Conservation (phyloP, 2,113 vertebrate genomes). For the Apus apus region DNA sequence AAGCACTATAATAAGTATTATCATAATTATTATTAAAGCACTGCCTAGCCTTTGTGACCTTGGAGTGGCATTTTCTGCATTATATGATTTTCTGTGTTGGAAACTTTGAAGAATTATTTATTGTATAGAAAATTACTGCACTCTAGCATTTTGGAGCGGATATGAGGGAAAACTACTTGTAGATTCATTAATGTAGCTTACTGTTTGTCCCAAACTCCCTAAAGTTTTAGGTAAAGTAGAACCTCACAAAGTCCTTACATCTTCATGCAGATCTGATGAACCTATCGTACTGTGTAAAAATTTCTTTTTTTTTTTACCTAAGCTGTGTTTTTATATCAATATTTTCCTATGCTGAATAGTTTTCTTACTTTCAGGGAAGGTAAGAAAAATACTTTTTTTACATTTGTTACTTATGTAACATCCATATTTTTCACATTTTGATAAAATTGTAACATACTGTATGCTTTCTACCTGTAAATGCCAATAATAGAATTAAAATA, state of each 20-base stretch:
- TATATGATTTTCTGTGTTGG: conserved; percentile 56
- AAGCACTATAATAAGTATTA: conserved; percentile 68
- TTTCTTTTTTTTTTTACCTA: conserved; percentile 84
- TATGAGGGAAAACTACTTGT: conserved; percentile 67
- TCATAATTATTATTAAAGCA: conserved; percentile 71
- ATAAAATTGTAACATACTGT: conserved; percentile 99
- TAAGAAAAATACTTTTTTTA: conserved; percentile 97
- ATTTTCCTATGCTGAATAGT: conserved; percentile 96
- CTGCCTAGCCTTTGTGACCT: conserved; percentile 81
- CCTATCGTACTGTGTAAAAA: conserved; percentile 92
- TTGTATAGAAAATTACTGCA: conserved; percentile 76
- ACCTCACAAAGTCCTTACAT: conserved; percentile 73
- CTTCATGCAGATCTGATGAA: conserved; percentile 83
- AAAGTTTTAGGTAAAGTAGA: conserved; percentile 77
- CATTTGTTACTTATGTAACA: conserved; percentile 99
- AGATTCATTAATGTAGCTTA: conserved; percentile 61
- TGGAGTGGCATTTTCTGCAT: conserved; percentile 49
- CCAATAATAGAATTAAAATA: conserved; percentile 99
- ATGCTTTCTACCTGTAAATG: conserved; percentile 99
- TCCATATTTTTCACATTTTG: conserved; percentile 99
- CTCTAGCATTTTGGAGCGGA: conserved; percentile 63
- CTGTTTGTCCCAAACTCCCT: conserved; percentile 37
- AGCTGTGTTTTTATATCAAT: conserved; percentile 94
- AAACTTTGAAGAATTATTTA: conserved; percentile 77
- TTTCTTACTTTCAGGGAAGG: conserved; percentile 99